Conservation (phyloP, 2,113 vertebrate genomes). For the Eulemur macaco region DNA sequence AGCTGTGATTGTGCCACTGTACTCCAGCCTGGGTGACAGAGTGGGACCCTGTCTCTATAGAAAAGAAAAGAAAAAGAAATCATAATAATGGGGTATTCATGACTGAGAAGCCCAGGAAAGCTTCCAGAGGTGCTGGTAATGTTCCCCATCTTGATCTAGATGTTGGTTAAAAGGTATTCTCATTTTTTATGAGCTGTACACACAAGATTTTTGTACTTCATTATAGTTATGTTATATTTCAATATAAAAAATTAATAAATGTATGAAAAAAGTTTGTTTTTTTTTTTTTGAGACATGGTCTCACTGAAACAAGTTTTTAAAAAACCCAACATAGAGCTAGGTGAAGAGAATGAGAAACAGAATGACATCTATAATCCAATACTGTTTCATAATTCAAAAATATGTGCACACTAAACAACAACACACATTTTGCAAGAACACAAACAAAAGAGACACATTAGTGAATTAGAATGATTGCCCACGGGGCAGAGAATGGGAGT, state of each 20-base stretch:
- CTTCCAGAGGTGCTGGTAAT: background rate
- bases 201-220: background rate
- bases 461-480: background rate
- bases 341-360: background rate
- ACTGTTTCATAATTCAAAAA: background rate
- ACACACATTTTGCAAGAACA: background rate
- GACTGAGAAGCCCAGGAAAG: background rate
- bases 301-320: background rate
- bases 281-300: too few species aligned
- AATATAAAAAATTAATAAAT: conserved; percentile 1
- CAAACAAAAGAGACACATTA: background rate
- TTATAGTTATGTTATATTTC: background rate
- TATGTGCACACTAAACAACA: background rate
- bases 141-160: background rate
- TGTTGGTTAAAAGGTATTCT: background rate
- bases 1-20: background rate
- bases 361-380: background rate
- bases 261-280: background rate
- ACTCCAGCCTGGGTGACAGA: background rate
- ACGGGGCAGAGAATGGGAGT: background rate
- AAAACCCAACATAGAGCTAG: background rate
- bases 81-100: background rate
- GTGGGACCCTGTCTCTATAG: background rate
- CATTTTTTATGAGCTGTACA: background rate
- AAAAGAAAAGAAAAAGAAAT: background rate